phyloP scores from a whole-genome alignment of 2,888 invertebrate genomes.

The Gibbula magus region DNA sequence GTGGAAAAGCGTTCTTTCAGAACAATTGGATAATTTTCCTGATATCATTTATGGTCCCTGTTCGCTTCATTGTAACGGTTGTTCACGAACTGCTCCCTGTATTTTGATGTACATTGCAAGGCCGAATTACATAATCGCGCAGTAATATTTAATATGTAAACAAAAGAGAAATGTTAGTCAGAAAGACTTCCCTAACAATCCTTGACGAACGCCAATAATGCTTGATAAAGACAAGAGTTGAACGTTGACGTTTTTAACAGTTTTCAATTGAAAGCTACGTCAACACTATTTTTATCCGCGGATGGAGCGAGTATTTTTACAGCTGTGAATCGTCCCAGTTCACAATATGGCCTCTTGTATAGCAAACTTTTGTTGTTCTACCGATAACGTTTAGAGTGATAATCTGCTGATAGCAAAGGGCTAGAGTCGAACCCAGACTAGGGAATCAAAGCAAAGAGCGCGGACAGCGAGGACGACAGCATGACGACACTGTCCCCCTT shows the following conservation, averaged over 20 bases:
- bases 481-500: conserved; percentile 79
- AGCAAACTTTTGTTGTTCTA: conserved; percentile 14
- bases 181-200: neutral
- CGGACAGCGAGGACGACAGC: neutral
- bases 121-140: conserved; percentile 18
- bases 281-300: neutral
- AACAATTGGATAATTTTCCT: no score
- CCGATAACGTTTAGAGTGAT: conserved; percentile 1
- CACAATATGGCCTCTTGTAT: conserved; percentile 14
- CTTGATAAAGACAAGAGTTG: no score
- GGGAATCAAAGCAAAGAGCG: neutral
- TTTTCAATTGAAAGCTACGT: no score
- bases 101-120: conserved; percentile 13
- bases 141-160: neutral
- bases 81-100: neutral
- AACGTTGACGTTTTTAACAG: no score
- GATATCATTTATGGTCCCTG: no score
- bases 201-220: no score
- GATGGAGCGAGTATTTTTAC: neutral
- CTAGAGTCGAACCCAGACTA: neutral
- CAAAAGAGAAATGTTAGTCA: neutral
- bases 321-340: neutral
- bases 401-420: neutral
- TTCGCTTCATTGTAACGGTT: neutral
- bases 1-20: no score